Conservation (phyloP, 1,140 invertebrate genomes). For the Prorops nasuta region DNA sequence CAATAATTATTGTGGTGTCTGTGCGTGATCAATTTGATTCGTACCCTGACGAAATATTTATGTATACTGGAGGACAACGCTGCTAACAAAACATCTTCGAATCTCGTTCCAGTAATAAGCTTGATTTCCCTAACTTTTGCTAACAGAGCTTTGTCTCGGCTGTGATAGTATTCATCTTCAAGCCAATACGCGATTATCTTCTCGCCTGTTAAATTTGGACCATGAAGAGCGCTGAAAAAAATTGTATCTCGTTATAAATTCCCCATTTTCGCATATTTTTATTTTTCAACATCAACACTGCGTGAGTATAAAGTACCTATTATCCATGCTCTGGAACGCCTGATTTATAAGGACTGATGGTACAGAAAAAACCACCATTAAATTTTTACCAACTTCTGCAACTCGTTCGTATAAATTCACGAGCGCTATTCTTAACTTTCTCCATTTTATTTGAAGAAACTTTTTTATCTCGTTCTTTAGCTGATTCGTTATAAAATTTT, state of each 20-base stretch:
- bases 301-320: too few relatives aligned
- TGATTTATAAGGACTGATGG: constrained; percentile 27
- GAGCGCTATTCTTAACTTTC: constrained; percentile 11
- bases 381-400: not conserved
- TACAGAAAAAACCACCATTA: constrained; percentile 3
- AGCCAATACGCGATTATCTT: constrained; percentile 38
- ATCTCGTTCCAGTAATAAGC: constrained; percentile 27
- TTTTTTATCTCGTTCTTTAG: constrained; percentile 1
- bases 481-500: not conserved
- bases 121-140: constrained; percentile 38
- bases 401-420: not conserved
- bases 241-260: not conserved
- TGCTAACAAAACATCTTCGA: constrained; percentile 40
- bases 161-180: constrained; percentile 21
- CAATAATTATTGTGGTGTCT: too few relatives aligned
- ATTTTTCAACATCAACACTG: too few relatives aligned
- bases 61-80: constrained; percentile 41
- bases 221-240: constrained; percentile 30
- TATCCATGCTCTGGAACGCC: constrained; percentile 25
- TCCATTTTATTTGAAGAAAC: not conserved
- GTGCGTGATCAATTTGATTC: not conserved
- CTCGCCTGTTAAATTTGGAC: constrained; percentile 30
- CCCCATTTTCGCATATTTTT: too few relatives aligned
- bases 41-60: constrained; percentile 36
- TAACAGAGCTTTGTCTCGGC: constrained; percentile 21